Evolutionary conservation across 2,113 vertebrate species (phyloP).

Genomic region (Marmota monax): DNA sequence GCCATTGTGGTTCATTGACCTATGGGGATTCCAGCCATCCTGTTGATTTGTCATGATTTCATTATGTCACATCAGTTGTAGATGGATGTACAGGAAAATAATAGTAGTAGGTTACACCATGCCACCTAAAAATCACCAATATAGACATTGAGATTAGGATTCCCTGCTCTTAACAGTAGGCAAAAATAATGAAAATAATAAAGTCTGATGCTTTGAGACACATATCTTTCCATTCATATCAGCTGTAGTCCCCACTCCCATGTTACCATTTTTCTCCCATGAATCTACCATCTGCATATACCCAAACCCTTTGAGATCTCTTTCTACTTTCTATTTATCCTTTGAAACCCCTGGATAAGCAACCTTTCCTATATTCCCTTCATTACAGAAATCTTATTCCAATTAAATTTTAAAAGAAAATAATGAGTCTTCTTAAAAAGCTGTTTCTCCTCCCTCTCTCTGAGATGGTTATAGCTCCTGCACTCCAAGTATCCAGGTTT

Average conservation of each 20-base stretch:
- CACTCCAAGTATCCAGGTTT: neutral
- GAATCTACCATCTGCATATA: neutral
- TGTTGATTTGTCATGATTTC: accelerated
- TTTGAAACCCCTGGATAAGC: neutral
- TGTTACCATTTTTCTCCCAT: neutral
- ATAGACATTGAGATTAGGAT: neutral
- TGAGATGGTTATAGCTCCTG: neutral
- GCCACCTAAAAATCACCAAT: slow-evolving; percentile 18
- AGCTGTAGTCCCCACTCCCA: neutral
- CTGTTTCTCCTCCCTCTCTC: neutral
- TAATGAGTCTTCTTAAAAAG: neutral
- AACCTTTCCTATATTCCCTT: neutral
- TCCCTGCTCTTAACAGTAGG: neutral
- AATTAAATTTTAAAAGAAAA: neutral
- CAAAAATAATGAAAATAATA: neutral
- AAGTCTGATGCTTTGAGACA: neutral
- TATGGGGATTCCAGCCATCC: accelerated
- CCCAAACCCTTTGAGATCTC: neutral
- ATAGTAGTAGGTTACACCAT: too few species aligned
- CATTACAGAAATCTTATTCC: neutral
- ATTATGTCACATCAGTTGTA: accelerated
- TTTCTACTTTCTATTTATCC: neutral
- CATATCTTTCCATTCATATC: neutral
- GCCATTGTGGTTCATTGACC: neutral
- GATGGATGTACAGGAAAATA: neutral